Evolutionary conservation across 2,797 vertebrate species (phyloP).

Genomic region (Xerus rutilus): DNA sequence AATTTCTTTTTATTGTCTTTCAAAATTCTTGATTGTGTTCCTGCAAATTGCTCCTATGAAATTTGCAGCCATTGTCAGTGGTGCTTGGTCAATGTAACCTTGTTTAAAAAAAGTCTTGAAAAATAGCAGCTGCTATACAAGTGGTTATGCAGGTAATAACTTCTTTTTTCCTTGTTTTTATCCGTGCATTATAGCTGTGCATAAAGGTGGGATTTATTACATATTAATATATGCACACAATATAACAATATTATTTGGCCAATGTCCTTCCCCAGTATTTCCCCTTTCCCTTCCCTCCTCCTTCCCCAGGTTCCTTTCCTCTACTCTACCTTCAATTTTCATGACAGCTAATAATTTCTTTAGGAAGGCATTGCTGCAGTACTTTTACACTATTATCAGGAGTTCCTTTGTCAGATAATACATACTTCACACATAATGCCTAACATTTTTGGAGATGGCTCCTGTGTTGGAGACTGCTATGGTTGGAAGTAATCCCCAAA

Average conservation of each 20-base stretch:
- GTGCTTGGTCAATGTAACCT: neutral
- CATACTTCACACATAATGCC: conserved; percentile 28
- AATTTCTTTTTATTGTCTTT: neutral
- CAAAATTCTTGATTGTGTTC: conserved; percentile 47
- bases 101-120: conserved; percentile 27
- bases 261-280: no score
- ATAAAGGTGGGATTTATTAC: no score
- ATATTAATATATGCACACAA: no score
- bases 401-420: conserved; percentile 28
- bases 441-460: conserved; percentile 14
- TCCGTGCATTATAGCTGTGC: no score
- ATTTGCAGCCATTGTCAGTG: conserved; percentile 15
- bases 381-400: neutral
- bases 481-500: neutral
- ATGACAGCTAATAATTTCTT: neutral
- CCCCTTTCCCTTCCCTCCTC: no score
- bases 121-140: conserved; percentile 17
- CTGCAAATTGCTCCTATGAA: conserved; percentile 43
- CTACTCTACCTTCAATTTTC: no score
- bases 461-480: neutral
- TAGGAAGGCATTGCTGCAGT: neutral
- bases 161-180: neutral
- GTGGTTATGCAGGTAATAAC: neutral
- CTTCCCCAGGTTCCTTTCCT: no score
- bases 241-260: no score